These are phyloP conservation scores for Agonopterix arenella DNA, from an alignment of 2,888 invertebrate genomes.

Conservation along the genomic window DNA sequence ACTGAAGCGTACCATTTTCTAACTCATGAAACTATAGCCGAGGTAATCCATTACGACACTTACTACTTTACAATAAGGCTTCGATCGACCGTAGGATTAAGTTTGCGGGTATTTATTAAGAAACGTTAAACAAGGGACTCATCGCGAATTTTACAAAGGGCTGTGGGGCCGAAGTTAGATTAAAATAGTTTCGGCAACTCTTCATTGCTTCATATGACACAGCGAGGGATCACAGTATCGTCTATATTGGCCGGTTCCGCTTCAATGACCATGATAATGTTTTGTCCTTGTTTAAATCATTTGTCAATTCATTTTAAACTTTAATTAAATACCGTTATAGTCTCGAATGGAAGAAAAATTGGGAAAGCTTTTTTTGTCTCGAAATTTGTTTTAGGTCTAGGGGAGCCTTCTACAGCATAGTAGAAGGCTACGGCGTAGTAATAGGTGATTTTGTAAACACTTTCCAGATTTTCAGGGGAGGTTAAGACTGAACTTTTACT, in stretches of 20 bases:
- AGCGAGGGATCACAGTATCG: background rate
- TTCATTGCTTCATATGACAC: constrained; percentile 30
- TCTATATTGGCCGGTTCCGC: background rate
- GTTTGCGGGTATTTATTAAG: constrained; percentile 49
- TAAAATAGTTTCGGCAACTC: constrained; percentile 55
- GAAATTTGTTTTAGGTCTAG: no score
- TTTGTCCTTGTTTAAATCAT: no score
- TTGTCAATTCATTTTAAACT: no score
- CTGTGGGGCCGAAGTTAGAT: constrained; percentile 48
- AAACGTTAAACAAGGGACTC: constrained; percentile 38
- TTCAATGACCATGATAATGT: background rate
- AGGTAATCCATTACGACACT: constrained; percentile 10
- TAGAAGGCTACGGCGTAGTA: no score
- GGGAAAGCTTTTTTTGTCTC: no score
- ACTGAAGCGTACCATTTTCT: background rate
- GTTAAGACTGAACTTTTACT: no score
- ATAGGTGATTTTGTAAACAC: no score
- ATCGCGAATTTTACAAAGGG: constrained; percentile 47
- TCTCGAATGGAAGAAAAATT: no score
- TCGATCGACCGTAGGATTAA: constrained; percentile 5
- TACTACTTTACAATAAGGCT: constrained; percentile 11
- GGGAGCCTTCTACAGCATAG: no score
- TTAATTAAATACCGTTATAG: no score
- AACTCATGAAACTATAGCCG: no score
- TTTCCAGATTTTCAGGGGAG: no score